A percentile compares a stretch with the other conserved stretches of the same genome.
phyloP scores from a whole-genome alignment of 2,797 vertebrate genomes.

The Paratrypauchen microcephalus region DNA sequence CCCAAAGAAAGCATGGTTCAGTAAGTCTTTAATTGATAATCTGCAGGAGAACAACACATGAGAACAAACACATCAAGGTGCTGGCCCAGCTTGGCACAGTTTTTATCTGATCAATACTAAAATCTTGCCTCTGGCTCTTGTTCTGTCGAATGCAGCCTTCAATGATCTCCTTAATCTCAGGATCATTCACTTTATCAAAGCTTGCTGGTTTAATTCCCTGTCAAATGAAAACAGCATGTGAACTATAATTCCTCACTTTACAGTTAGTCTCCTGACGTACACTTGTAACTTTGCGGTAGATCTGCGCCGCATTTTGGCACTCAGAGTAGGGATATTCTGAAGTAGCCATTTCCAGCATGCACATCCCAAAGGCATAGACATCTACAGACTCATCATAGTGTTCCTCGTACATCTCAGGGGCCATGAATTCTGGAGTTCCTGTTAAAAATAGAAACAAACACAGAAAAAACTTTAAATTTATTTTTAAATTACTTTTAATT shows the following conservation, averaged over 20 bases:
- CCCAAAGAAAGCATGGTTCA: slow-evolving; percentile 91
- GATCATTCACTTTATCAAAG: slow-evolving; percentile 93
- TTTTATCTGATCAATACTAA: neutral
- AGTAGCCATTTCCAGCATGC: slow-evolving; percentile 97
- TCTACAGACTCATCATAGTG: slow-evolving; percentile 98
- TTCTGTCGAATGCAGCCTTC: slow-evolving; percentile 94
- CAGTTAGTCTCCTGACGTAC: slow-evolving; percentile 70
- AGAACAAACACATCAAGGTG: neutral
- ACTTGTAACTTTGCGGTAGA: slow-evolving; percentile 98
- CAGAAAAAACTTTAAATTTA: neutral
- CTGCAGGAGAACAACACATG: slow-evolving; percentile 57
- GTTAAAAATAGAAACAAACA: slow-evolving; percentile 25
- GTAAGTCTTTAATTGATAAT: slow-evolving; percentile 88
- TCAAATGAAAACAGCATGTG: neutral
- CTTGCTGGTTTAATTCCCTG: slow-evolving; percentile 96
- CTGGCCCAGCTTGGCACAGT: neutral
- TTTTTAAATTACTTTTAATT: neutral
- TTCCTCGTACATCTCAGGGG: slow-evolving; percentile 97
- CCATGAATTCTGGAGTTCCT: slow-evolving; percentile 86
- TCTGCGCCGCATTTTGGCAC: slow-evolving; percentile 96
- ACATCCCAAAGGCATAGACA: slow-evolving; percentile 97
- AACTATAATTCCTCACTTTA: neutral
- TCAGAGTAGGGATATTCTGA: slow-evolving; percentile 97
- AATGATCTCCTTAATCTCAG: slow-evolving; percentile 96
- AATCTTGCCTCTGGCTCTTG: slow-evolving; percentile 85